Evolutionary conservation across 2,113 vertebrate species (phyloP), one percentile per base, ranked within the genome.

Genomic region (Nothocercus julius): DNA sequence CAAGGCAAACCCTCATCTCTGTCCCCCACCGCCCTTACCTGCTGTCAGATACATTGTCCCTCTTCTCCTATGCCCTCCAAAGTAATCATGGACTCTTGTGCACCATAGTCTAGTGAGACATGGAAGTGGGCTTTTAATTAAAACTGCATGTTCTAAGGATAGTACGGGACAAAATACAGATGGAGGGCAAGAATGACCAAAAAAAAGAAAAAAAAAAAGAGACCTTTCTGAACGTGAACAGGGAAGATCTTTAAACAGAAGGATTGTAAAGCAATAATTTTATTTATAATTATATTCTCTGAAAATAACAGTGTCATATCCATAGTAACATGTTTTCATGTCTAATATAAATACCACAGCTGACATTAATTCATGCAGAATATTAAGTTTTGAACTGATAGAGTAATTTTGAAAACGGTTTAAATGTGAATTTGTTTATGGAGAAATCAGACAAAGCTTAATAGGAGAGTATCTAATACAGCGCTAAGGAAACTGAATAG

Each of bases 151-250:
- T 54, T 47, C 44, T 42, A 10, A 19, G 27, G 54, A 44, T 59
- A 32, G 20, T 14, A 14, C 3, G 3, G 15, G 27, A 64, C 16
- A 45, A 90, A 77, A 69, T 59, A 53, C 12, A 75, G 62, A 34
- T 8, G 63, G n/a, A 82, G 11, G 25, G 9, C 38, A 69, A 79
- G 13, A 6, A 62, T 87, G 74, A 7, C 30, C 42, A 30, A 30
- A 54, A 54, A 54, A 54, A 30, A 54, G 30, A 30, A 54, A 16
- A 42, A 25, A 7, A n/a, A 56, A 56, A 54, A 44, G 40, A 32
- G n/a, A 45, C 5, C 5, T 70, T 74, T 15, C 22, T 49, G 34
- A 54, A 72, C 0, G 0, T 24, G 21, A 36, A 2, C 2, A 7
- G 25, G 14, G 5, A 77, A 81, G 20, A 30, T 67, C 28, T 17